Evolutionary conservation across 2,888 invertebrate species (phyloP).

Genomic region (Latheticus oryzae): DNA sequence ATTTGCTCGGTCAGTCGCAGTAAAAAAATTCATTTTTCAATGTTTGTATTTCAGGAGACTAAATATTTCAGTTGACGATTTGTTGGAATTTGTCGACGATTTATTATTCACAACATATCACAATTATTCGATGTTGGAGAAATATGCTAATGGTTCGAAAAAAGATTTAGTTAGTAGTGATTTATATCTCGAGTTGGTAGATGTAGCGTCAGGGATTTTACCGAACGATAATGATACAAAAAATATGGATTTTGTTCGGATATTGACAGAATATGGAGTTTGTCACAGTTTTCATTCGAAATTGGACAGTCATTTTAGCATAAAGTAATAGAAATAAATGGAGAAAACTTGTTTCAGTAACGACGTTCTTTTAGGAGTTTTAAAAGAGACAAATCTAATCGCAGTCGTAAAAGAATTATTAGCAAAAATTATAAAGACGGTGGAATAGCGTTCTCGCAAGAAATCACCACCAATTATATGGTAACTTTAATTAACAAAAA

Average conservation of each 20-base stretch:
- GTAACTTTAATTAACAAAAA: too few species aligned
- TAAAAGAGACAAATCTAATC: too few species aligned
- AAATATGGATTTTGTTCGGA: too few species aligned
- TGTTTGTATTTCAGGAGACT: conserved; percentile 7
- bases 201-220: conserved; percentile 1
- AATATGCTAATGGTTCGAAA: conserved; percentile 29
- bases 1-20: too few species aligned
- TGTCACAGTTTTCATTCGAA: conserved; percentile 25
- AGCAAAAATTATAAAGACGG: too few species aligned
- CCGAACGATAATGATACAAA: conserved; percentile 6
- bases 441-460: too few species aligned
- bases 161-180: conserved; percentile 22
- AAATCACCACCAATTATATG: too few species aligned
- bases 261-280: conserved; percentile 30
- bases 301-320: conserved; percentile 15
- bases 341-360: too few species aligned
- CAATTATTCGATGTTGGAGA: conserved; percentile 21
- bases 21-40: too few species aligned
- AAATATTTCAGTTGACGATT: conserved; percentile 4
- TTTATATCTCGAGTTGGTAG: conserved; percentile 19
- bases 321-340: too few species aligned
- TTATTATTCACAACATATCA: conserved; percentile 26
- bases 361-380: conserved; percentile 7
- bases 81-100: conserved; percentile 19
- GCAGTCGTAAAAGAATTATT: too few species aligned